Conservation (phyloP, 2,113 vertebrate species). For the Galeopterus variegatus region DNA sequence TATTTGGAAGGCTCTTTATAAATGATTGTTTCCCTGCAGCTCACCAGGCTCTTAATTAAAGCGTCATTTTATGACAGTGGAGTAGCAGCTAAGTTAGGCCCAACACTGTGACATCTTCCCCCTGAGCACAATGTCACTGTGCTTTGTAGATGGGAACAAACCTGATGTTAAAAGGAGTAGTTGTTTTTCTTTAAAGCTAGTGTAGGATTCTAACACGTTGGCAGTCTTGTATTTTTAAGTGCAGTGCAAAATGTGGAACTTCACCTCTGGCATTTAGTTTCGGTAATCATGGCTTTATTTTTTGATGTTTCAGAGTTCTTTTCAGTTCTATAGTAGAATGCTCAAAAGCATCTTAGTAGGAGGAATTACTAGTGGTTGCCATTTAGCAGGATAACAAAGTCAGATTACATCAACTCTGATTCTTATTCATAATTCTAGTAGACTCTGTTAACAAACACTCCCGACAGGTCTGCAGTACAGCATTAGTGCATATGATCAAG, state of each 20-base stretch:
- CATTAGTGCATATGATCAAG: not conserved
- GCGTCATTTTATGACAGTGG: constrained; percentile 71
- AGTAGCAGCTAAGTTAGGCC: constrained; percentile 73
- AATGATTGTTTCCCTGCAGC: not conserved
- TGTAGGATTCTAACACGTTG: constrained; percentile 23
- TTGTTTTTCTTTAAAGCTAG: constrained; percentile 59
- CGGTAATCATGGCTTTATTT: not conserved
- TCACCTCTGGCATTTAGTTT: constrained; percentile 39
- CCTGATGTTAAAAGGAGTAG: constrained; percentile 55
- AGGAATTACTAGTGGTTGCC: constrained; percentile 4
- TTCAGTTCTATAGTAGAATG: not conserved
- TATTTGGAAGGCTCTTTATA: not conserved
- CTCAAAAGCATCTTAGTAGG: not conserved
- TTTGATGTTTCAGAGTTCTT: not conserved
- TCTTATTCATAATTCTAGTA: not conserved
- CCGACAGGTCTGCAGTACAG: not conserved
- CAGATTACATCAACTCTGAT: not conserved
- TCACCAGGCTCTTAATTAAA: constrained; percentile 82
- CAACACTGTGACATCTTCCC: constrained; percentile 62
- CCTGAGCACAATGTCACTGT: constrained; percentile 55
- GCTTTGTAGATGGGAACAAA: constrained; percentile 66
- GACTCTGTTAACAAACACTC: not conserved
- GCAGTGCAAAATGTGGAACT: constrained; percentile 29
- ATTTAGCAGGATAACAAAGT: constrained; percentile 50
- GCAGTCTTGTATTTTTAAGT: constrained; percentile 55